Percentiles rank a stretch among this genome's conserved stretches.
Conservation (phyloP, 1,140 invertebrate species). For the Acromyrmex echinatior region DNA sequence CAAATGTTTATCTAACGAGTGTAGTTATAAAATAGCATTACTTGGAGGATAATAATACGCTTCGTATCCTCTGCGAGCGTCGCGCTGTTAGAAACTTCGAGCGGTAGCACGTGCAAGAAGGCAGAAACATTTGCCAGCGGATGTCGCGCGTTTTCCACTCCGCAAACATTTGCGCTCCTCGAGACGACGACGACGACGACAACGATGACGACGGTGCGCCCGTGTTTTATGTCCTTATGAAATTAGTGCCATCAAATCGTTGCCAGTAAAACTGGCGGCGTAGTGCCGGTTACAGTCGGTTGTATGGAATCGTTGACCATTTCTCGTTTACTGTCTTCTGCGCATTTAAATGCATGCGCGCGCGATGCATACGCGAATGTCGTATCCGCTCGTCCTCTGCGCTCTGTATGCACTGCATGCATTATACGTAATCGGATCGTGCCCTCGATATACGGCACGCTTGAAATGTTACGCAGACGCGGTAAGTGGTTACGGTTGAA, state of each 20-base stretch:
- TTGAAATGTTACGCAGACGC: slow-evolving; percentile 66
- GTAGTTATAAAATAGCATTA: slow-evolving; percentile 57
- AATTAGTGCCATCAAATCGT: slow-evolving; percentile 61
- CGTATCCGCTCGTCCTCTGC: not conserved
- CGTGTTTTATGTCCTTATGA: slow-evolving; percentile 58
- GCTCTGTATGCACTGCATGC: slow-evolving; percentile 37
- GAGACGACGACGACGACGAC: slow-evolving; percentile 22
- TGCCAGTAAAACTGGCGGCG: slow-evolving; percentile 42
- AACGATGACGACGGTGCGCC: not conserved
- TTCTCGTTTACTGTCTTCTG: slow-evolving; percentile 66
- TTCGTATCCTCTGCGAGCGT: slow-evolving; percentile 11
- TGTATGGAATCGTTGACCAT: slow-evolving; percentile 31
- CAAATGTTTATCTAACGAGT: slow-evolving; percentile 41
- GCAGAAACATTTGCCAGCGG: slow-evolving; percentile 58
- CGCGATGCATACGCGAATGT: slow-evolving; percentile 65
- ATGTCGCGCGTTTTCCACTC: slow-evolving; percentile 59
- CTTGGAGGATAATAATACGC: slow-evolving; percentile 55
- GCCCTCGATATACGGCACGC: slow-evolving; percentile 68
- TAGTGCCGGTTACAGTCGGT: slow-evolving; percentile 1
- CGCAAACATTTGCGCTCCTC: slow-evolving; percentile 50
- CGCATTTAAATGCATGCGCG: slow-evolving; percentile 67
- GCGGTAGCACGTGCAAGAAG: slow-evolving; percentile 55
- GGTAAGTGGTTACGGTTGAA: slow-evolving; percentile 41
- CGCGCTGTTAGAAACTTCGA: slow-evolving; percentile 51
- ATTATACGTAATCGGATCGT: slow-evolving; percentile 67